Evolutionary conservation across 2,888 invertebrate genomes (phyloP), one percentile per base, ranked within the genome.

Genomic region (Troilus luridus): DNA sequence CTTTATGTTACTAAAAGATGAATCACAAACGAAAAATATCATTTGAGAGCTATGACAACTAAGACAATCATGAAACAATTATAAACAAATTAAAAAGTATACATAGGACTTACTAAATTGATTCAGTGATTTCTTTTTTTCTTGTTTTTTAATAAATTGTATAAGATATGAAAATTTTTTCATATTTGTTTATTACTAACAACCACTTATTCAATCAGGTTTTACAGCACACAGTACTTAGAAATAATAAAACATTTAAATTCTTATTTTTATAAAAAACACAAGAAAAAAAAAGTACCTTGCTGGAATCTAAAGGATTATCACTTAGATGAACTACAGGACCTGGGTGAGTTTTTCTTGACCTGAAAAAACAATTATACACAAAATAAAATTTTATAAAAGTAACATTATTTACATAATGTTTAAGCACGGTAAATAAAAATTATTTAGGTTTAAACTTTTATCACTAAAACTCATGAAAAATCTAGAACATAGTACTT

Each of bases 261-360:
- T 27, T 41, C 12, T 12, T 60, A 67, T 58, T 56, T 62, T 62
- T n/a, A 59, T 58, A 24, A 59, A 88, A 24, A 7, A 14, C 7
- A 67, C 67, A 12, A 67, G 0, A 10, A 12, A 14, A 60, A 60
- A 62, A 64, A 62, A 94, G 95, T 95, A 99, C 98, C 97, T 99
- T 99, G 95, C 97, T 98, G 93, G 98, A 96, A 95, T 99, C 99
- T 94, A 98, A 95, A 92, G 99, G 99, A 95, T 98, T 99, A 95
- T 99, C 99, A 95, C 98, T 97, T 94, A 99, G 96, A 95, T 98
- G 98, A 93, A 99, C 97, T 93, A 99, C 98, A 92, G 98, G 95
- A 92, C 99, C 99, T 91, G 99, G 99, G 95, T 99, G 99, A 93
- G 97, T 98, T 95, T 98, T 98, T 94, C 98, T 96, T 94, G 97